phyloP scores from a whole-genome alignment of 1,140 invertebrate genomes.

The Calosoma granatense region DNA sequence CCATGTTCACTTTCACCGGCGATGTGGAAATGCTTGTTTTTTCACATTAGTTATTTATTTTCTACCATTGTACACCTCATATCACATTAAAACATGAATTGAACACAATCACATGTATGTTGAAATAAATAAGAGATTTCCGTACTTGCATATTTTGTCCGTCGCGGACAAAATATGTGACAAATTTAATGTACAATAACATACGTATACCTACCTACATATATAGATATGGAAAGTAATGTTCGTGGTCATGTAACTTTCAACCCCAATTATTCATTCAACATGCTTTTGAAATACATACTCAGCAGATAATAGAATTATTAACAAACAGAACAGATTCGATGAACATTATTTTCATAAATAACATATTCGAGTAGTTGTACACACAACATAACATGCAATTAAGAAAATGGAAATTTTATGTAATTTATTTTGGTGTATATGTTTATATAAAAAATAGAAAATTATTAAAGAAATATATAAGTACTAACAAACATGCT shows the following conservation, averaged over 20 bases:
- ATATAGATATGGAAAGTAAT: too few species aligned
- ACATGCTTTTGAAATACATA: neutral
- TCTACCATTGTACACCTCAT: too few species aligned
- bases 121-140: too few species aligned
- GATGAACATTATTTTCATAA: slow-evolving; percentile 4
- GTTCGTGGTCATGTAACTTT: too few species aligned
- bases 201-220: too few species aligned
- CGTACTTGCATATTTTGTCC: slow-evolving; percentile 2
- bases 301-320: neutral
- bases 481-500: neutral
- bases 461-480: slow-evolving; percentile 10
- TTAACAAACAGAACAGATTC: neutral
- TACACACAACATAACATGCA: neutral
- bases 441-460: slow-evolving; percentile 6
- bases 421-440: slow-evolving; percentile 5
- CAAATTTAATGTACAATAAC: too few species aligned
- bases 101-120: too few species aligned
- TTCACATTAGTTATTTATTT: too few species aligned
- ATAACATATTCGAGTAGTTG: neutral
- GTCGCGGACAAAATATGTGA: neutral
- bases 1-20: too few species aligned
- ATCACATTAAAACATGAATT: too few species aligned
- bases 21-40: too few species aligned
- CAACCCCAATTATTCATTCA: neutral
- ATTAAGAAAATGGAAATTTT: neutral